These are phyloP conservation scores for Neogale vison DNA, from an alignment of 2,113 vertebrate species.

Conservation along the genomic window DNA sequence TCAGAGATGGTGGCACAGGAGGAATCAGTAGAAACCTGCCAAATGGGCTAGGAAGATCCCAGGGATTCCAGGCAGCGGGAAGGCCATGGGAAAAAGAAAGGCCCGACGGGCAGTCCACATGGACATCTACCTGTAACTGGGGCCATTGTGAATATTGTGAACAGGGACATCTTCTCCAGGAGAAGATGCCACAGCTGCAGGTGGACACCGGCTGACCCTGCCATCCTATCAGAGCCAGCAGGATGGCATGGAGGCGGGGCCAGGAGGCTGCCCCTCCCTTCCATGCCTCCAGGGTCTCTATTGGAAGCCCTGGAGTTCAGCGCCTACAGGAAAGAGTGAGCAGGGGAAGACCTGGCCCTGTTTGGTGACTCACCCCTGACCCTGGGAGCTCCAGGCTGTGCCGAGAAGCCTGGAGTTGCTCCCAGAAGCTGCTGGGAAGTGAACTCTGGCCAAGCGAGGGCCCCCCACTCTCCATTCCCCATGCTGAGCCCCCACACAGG, in stretches of 20 bases:
- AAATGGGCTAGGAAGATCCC: not conserved
- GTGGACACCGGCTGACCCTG: not conserved
- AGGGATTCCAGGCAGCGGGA: not conserved
- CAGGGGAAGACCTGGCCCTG: not conserved
- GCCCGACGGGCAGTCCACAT: not conserved
- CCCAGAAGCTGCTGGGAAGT: not conserved
- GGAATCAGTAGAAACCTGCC: not conserved
- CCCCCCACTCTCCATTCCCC: not conserved
- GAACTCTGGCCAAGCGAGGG: not conserved
- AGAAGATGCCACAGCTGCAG: not conserved
- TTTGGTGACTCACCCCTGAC: constrained; percentile 53
- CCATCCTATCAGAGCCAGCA: not conserved
- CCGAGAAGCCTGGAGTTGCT: not conserved
- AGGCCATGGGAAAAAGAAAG: not conserved
- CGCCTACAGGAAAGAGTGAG: not conserved
- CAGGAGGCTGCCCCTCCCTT: not conserved
- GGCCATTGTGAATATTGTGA: not conserved
- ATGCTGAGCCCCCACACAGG: not conserved
- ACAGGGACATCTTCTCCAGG: not conserved
- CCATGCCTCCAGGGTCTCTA: not conserved
- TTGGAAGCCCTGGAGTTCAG: not conserved
- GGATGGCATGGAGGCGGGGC: rapidly evolving
- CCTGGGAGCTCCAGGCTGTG: not conserved
- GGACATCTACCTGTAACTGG: not conserved
- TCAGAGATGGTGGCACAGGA: not conserved